A percentile compares a stretch with the other conserved stretches of the same genome.
Evolutionary conservation across 2,888 invertebrate genomes (phyloP).

Genomic region (Aricia artaxerxes): DNA sequence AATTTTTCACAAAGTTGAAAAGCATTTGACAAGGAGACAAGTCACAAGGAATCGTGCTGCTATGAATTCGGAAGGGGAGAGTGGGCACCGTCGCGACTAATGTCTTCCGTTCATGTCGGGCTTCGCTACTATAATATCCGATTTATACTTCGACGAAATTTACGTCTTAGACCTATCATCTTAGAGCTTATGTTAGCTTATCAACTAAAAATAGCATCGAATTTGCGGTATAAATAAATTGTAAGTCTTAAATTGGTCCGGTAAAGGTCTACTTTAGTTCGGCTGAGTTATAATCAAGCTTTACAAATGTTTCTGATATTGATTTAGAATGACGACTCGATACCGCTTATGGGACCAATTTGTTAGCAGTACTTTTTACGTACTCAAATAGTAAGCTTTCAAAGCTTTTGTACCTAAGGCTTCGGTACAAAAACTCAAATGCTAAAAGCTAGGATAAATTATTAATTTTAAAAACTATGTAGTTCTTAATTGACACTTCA

Average conservation of each 20-base stretch:
- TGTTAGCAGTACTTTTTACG: not conserved
- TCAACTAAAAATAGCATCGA: not conserved
- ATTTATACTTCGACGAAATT: not conserved
- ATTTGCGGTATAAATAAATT: not conserved
- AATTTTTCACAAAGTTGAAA: not conserved
- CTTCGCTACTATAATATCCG: constrained; percentile 46
- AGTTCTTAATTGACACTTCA: too few relatives aligned
- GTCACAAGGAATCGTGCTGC: constrained; percentile 62
- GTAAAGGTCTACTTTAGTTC: not conserved
- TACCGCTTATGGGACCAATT: not conserved
- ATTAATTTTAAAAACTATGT: too few relatives aligned
- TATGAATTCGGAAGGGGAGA: constrained; percentile 60
- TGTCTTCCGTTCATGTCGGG: constrained; percentile 62
- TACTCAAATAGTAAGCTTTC: not conserved
- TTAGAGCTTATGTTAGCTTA: not conserved
- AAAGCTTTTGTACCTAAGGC: not conserved
- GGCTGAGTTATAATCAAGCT: not conserved
- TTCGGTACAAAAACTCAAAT: too few relatives aligned
- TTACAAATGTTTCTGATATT: not conserved
- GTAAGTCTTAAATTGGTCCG: not conserved
- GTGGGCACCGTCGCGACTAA: constrained; percentile 48
- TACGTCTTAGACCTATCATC: not conserved
- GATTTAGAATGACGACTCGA: not conserved
- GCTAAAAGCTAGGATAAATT: too few relatives aligned
- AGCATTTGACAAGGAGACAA: constrained; percentile 13